These are phyloP conservation scores for Ciconia nigra DNA, from an alignment of 2,797 vertebrate genomes.

Conservation along the genomic window DNA sequence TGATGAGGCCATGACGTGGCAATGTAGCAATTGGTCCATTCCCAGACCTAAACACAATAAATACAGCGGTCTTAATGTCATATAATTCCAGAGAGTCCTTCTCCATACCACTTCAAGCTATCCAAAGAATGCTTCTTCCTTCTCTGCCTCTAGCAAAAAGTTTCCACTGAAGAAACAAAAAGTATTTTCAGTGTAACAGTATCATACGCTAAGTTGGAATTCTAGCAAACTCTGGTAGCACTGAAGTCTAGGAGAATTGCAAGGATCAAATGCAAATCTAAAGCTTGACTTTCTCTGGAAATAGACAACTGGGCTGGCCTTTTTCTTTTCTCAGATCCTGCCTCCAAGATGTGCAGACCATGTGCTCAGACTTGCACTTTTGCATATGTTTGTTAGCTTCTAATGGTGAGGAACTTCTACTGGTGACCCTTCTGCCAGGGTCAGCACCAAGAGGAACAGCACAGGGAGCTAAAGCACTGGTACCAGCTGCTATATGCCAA, in stretches of 20 bases:
- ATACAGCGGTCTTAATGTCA: not conserved
- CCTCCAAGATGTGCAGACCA: not conserved
- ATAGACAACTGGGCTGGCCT: not conserved
- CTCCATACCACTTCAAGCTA: not conserved
- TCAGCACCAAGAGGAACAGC: not conserved
- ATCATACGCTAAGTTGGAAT: accelerated
- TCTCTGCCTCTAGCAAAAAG: not conserved
- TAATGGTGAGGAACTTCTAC: not conserved
- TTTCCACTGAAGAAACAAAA: not conserved
- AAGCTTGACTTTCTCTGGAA: not conserved
- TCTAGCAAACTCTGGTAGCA: not conserved
- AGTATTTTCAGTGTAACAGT: not conserved
- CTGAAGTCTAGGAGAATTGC: not conserved
- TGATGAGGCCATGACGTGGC: not conserved
- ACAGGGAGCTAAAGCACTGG: not conserved
- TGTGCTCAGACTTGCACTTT: not conserved
- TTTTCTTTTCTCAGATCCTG: not conserved
- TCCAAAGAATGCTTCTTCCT: not conserved
- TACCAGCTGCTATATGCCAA: not conserved
- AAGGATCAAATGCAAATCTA: not conserved
- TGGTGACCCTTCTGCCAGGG: not conserved
- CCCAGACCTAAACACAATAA: not conserved
- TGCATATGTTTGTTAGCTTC: not conserved
- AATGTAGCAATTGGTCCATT: not conserved
- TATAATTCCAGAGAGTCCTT: not conserved